Evolutionary conservation across 2,113 vertebrate genomes (phyloP), one percentile per base, ranked within the genome.

Genomic region (Hyla sarda): DNA sequence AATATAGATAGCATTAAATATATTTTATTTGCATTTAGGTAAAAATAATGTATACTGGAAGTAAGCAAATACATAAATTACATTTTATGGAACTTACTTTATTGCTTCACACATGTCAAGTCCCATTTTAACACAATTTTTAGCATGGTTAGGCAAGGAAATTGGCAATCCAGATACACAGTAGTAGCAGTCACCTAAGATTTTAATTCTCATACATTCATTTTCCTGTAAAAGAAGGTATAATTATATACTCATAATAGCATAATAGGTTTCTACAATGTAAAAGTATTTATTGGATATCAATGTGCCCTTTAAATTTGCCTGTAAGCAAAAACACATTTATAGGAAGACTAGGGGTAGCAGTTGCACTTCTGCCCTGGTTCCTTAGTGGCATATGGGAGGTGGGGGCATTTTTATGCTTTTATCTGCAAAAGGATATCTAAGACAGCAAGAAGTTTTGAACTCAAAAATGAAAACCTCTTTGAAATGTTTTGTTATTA

Each of bases 151-250:
- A 8, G 96, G 96, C 88, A 99, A 94, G 11, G 97, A 99, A 83
- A 99, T 97, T 0, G 98, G 98, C 62, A 99, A 95, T 58, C 98
- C 98, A 14, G 98, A 99, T 76, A 99, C 98, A 90, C 98, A 99
- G 92, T 99, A 99, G 89, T 99, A 99, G 92, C 98, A 99, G 90
- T 99, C 98, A 28, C 98, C 98, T 41, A 99, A 91, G 90, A 99
- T 99, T 93, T 99, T 99, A 88, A 99, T 99, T 90, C 97, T 94
- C 98, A 99, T 99, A 89, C 98, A 99, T 92, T 99, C 98, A 89
- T 99, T 99, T 93, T 99, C 98, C 98, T 99, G 88, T 11, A 91
- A 76, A 72, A 30, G 77, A 56, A 81, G 14, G 8, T 30, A 74
- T 17, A 45, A 83, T 74, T 28, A 28, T 9, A 23, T 77, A 7